phyloP scores from a whole-genome alignment of 2,888 invertebrate species.

The Gasteruption jaculator region DNA sequence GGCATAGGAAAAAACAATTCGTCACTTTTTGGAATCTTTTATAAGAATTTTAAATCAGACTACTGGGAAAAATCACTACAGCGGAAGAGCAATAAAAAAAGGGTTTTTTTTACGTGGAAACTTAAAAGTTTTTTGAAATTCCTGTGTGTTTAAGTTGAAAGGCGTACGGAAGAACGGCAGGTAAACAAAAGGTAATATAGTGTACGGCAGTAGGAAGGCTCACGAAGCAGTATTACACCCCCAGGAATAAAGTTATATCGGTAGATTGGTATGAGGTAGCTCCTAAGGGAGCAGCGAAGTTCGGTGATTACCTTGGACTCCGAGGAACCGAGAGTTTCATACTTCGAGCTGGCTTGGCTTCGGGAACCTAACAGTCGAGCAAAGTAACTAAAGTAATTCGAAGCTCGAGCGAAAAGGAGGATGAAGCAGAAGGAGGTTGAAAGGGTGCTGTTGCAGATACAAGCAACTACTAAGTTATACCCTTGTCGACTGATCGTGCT shows the following conservation, averaged over 20 bases:
- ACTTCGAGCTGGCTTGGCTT: constrained; percentile 45
- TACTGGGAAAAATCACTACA: too few species aligned
- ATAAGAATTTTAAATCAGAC: too few species aligned
- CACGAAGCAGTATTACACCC: constrained; percentile 42
- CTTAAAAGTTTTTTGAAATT: too few species aligned
- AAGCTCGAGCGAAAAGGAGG: constrained; percentile 24
- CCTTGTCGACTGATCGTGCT: constrained; percentile 39
- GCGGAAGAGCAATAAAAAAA: too few species aligned
- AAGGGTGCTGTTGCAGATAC: background rate
- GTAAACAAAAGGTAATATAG: background rate
- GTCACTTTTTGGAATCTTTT: too few species aligned
- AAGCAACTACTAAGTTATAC: constrained; percentile 25
- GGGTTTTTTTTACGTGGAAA: too few species aligned
- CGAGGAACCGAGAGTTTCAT: constrained; percentile 48
- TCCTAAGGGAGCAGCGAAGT: constrained; percentile 50
- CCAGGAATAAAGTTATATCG: constrained; percentile 51
- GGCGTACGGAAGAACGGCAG: background rate
- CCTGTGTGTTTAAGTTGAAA: too few species aligned
- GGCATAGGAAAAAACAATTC: too few species aligned
- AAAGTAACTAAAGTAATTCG: constrained; percentile 50
- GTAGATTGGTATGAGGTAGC: constrained; percentile 31
- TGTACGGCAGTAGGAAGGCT: constrained; percentile 28
- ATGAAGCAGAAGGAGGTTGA: constrained; percentile 20
- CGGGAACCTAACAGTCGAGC: constrained; percentile 46
- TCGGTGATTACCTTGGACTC: constrained; percentile 52